These are phyloP conservation scores for Theocolax elegans DNA, from an alignment of 1,140 invertebrate species.

Conservation along the genomic window DNA sequence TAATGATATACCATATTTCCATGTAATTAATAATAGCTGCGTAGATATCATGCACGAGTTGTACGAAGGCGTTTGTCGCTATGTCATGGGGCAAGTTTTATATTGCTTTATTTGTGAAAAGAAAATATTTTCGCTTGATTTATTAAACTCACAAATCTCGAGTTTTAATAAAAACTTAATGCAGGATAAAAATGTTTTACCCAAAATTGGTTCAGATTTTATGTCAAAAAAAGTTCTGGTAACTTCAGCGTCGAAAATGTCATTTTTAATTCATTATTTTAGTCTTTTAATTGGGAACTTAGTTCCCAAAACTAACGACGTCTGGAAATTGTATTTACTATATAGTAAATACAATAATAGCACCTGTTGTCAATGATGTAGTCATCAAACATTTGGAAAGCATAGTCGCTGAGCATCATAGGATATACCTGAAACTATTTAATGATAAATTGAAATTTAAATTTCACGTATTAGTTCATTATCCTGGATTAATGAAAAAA, in stretches of 20 bases:
- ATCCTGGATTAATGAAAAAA: conserved; percentile 32
- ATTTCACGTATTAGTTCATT: conserved; percentile 39
- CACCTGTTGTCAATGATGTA: conserved; percentile 2
- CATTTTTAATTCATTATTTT: not conserved
- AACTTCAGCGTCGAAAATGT: too few relatives aligned
- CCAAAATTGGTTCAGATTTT: too few relatives aligned
- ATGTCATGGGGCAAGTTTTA: too few relatives aligned
- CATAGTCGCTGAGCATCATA: conserved; percentile 35
- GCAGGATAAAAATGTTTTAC: too few relatives aligned
- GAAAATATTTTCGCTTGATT: too few relatives aligned
- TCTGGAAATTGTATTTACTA: conserved; percentile 34
- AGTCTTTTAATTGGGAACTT: conserved; percentile 42
- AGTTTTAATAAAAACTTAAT: too few relatives aligned
- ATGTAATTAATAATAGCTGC: not conserved
- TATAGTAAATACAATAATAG: conserved; percentile 32
- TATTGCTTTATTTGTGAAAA: too few relatives aligned
- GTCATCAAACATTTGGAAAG: not conserved
- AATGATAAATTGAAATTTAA: conserved; percentile 38
- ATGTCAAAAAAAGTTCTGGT: too few relatives aligned
- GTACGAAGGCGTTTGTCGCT: not conserved
- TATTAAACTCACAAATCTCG: too few relatives aligned
- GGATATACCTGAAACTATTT: conserved; percentile 34
- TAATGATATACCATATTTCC: not conserved
- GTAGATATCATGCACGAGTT: not conserved
- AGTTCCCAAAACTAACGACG: conserved; percentile 26